These are phyloP conservation scores for Drosophila mulleri DNA, from an alignment of 2,888 invertebrate genomes.

Conservation along the genomic window DNA sequence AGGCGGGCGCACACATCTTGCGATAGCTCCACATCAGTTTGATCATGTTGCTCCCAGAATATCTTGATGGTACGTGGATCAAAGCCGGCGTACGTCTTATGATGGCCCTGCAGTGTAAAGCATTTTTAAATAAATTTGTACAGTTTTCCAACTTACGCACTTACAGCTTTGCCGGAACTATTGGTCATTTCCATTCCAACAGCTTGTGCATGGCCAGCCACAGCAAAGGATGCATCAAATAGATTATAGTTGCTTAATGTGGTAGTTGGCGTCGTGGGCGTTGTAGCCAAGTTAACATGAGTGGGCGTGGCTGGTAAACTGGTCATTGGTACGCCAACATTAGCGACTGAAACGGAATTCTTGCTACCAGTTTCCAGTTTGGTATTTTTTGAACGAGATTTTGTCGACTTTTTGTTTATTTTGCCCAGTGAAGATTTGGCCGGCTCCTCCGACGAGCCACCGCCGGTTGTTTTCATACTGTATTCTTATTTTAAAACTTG, in stretches of 20 bases:
- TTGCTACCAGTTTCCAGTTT: constrained; percentile 67
- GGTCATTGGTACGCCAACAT: constrained; percentile 44
- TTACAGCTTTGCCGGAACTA: constrained; percentile 41
- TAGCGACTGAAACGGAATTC: constrained; percentile 28
- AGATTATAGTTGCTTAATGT: constrained; percentile 64
- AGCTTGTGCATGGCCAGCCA: constrained; percentile 44
- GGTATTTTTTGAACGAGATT: constrained; percentile 79
- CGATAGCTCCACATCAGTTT: constrained; percentile 83
- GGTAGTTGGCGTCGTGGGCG: constrained; percentile 79
- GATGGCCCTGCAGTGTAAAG: constrained; percentile 63
- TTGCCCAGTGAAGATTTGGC: constrained; percentile 74
- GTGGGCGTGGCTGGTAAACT: constrained; percentile 57
- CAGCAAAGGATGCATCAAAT: constrained; percentile 71
- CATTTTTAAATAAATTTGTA: background rate
- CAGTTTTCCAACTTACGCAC: background rate
- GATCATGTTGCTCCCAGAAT: constrained; percentile 85
- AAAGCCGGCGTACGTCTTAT: constrained; percentile 82
- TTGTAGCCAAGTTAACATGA: constrained; percentile 62
- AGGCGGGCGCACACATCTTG: constrained; percentile 82
- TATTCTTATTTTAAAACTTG: background rate
- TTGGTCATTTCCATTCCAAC: constrained; percentile 51
- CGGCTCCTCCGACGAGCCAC: constrained; percentile 64
- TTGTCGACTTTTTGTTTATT: constrained; percentile 82
- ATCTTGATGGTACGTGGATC: constrained; percentile 83
- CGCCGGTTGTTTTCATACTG: constrained; percentile 66